These are phyloP conservation scores for Dermochelys coriacea DNA, from an alignment of 2,797 vertebrate genomes.

Conservation along the genomic window DNA sequence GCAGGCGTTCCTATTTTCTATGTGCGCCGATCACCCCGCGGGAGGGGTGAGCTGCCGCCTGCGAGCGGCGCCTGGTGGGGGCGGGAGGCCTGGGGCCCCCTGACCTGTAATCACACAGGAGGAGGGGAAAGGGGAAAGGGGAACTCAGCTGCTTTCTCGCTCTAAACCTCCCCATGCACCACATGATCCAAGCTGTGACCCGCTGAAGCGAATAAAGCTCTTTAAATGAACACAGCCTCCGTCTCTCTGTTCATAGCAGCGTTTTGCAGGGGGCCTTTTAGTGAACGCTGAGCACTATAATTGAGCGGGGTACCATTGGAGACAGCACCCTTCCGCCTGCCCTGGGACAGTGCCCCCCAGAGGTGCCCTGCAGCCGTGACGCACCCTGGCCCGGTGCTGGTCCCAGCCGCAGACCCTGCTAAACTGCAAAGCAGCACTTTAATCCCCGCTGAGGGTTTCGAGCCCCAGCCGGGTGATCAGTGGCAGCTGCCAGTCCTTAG, in stretches of 20 bases:
- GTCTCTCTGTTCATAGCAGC: neutral
- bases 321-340: neutral
- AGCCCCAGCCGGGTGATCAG: too few relatives aligned
- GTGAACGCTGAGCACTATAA: neutral
- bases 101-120: too few relatives aligned
- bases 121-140: neutral
- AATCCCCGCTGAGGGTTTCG: neutral
- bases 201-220: conserved; percentile 62
- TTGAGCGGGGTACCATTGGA: neutral
- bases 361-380: neutral
- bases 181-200: conserved; percentile 53
- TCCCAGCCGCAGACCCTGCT: too few relatives aligned
- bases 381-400: too few relatives aligned
- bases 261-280: neutral
- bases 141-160: neutral
- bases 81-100: neutral
- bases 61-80: neutral
- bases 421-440: too few relatives aligned
- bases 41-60: neutral
- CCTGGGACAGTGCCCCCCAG: too few relatives aligned
- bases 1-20: conserved; percentile 69
- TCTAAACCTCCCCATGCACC: neutral
- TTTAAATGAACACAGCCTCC: conserved; percentile 25
- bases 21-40: neutral
- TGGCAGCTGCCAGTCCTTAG: neutral